Evolutionary conservation across 2,888 invertebrate species (phyloP), one percentile per base, ranked within the genome.

Genomic region (Globia sparganii): DNA sequence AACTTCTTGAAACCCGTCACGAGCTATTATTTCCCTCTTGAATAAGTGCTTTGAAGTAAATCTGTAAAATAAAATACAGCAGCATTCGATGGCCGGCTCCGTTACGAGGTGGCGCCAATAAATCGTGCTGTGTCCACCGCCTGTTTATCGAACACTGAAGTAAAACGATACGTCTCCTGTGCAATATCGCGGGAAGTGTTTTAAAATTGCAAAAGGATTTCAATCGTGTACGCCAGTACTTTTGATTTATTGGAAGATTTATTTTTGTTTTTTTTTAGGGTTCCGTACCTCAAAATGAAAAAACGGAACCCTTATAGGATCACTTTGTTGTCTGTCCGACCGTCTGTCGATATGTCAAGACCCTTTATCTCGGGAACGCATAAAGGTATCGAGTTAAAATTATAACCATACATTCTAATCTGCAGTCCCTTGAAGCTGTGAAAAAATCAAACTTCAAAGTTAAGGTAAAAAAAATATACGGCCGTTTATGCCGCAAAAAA

Each of bases 141-240:
- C 72, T 87, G 83, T 87, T 86, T 86, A 85, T 85, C 59, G 68
- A 75, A 28, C 65, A 82, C 75, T 69, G 74, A 79, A 87, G 76
- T 72, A 78, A 75, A 84, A 53, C 75, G 86, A 74, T 80, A 56
- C 67, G 56, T 84, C 74, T 80, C 61, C 75, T 43, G 43, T 34
- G 66, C 34, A 62, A 72, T 72, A 62, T 80, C 75, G 43, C 28
- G n/a, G 28, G 43, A 78, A 80, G 70, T 84, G 67, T 84, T 84
- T 83, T 65, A 58, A 78, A 78, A 68, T 86, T 73, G 65, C 40
- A 59, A 59, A 75, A 64, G 53, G 73, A 73, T 78, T 78, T 78
- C 66, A 71, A 71, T 71, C 25, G 34, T 40, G 31, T 4, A 34
- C 65, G 37, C 21, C 67, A 73, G 58, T 59, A 34, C 25, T 53